Percentiles rank a stretch among this genome's conserved stretches.
phyloP scores from a whole-genome alignment of 2,113 vertebrate genomes.

The Heptranchias perlo region DNA sequence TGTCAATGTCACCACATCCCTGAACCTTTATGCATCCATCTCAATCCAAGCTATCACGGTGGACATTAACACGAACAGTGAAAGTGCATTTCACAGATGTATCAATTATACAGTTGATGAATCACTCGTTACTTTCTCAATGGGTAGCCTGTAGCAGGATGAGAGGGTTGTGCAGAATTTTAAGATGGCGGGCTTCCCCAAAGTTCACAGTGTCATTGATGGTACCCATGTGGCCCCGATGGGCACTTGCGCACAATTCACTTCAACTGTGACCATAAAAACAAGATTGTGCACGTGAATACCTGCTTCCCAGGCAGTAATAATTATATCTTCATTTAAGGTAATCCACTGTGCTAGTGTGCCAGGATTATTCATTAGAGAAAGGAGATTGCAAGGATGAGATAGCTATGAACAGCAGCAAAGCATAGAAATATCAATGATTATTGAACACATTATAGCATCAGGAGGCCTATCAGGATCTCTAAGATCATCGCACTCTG shows the following conservation, averaged over 20 bases:
- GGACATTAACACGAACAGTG: too few relatives aligned
- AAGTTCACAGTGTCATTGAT: not conserved
- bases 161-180: not conserved
- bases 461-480: too few relatives aligned
- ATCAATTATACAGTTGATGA: not conserved
- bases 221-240: too few relatives aligned
- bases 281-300: not conserved
- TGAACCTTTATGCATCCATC: too few relatives aligned
- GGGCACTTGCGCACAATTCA: too few relatives aligned
- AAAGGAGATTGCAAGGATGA: not conserved
- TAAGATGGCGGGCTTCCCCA: not conserved
- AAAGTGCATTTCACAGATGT: not conserved
- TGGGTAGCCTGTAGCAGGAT: not conserved
- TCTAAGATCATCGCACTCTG: too few relatives aligned
- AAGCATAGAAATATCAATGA: too few relatives aligned
- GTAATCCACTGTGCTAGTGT: not conserved
- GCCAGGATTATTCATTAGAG: not conserved
- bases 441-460: too few relatives aligned
- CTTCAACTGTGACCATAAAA: not conserved
- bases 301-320: too few relatives aligned
- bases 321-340: not conserved
- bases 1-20: too few relatives aligned
- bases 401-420: too few relatives aligned
- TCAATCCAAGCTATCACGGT: too few relatives aligned
- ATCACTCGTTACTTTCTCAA: not conserved